Evolutionary conservation across 2,888 invertebrate genomes (phyloP).

Genomic region (Sinopyrophorus schimmeli): DNA sequence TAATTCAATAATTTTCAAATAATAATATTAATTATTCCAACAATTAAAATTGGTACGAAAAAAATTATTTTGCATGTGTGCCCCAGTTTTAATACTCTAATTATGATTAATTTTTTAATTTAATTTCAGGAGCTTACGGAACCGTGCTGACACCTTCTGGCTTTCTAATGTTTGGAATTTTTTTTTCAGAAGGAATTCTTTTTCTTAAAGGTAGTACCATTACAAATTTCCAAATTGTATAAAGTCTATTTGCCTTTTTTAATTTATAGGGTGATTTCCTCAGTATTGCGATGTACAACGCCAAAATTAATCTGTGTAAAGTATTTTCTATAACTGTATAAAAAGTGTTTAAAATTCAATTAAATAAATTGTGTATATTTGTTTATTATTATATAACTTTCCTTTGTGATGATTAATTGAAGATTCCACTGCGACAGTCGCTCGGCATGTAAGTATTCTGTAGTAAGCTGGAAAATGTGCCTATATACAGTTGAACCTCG

Average conservation of each 20-base stretch:
- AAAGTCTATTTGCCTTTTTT: constrained; percentile 6
- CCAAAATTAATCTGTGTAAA: constrained; percentile 27
- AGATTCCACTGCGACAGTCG: too few species aligned
- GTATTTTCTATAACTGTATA: constrained; percentile 30
- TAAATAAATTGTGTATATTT: constrained; percentile 30
- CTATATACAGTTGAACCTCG: too few species aligned
- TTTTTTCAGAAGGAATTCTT: constrained; percentile 17
- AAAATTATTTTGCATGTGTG: background rate
- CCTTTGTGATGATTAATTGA: too few species aligned
- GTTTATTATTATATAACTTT: constrained; percentile 19
- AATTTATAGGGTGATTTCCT: too few species aligned
- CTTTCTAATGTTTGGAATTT: constrained; percentile 21
- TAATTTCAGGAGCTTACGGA: constrained; percentile 25
- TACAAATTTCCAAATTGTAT: background rate
- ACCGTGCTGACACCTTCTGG: constrained; percentile 17
- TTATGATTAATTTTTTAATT: too few species aligned
- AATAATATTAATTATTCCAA: too few species aligned
- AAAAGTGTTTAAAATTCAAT: constrained; percentile 26
- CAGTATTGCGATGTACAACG: constrained; percentile 21
- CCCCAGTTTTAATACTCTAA: background rate
- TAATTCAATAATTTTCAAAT: too few species aligned
- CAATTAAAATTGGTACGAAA: too few species aligned
- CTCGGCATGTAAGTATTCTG: too few species aligned
- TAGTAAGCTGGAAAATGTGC: too few species aligned
- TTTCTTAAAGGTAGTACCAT: constrained; percentile 17